Evolutionary conservation across 2,797 vertebrate species (phyloP).

Genomic region (Microcaecilia unicolor): DNA sequence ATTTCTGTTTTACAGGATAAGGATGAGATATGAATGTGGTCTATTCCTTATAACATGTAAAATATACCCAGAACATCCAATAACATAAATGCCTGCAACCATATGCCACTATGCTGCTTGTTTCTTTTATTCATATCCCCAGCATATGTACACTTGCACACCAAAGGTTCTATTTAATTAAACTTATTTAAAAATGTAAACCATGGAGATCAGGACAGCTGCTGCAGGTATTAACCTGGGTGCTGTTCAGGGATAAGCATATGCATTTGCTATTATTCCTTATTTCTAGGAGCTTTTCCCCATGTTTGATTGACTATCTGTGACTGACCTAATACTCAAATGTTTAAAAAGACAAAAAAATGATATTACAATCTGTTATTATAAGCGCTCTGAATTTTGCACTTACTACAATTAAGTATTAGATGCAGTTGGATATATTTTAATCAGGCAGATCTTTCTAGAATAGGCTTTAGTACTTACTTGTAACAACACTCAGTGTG

Average conservation of each 20-base stretch:
- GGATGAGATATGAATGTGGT: too few species aligned
- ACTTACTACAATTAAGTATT: too few species aligned
- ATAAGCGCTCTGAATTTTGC: too few species aligned
- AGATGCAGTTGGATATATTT: too few species aligned
- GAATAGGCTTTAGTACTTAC: too few species aligned
- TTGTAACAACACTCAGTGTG: too few species aligned
- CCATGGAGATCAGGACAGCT: conserved; percentile 42
- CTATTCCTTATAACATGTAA: conserved; percentile 43
- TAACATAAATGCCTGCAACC: conserved; percentile 24
- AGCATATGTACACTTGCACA: conserved; percentile 33
- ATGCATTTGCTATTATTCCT: conserved; percentile 15
- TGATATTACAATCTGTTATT: too few species aligned
- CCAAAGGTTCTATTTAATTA: conserved; percentile 47
- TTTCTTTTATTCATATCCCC: conserved; percentile 48
- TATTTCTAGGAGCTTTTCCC: neutral
- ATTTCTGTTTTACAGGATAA: conserved; percentile 32
- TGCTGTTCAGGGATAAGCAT: conserved; percentile 9
- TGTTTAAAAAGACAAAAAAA: too few species aligned
- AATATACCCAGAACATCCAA: conserved; percentile 31
- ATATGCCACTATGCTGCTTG: conserved; percentile 34
- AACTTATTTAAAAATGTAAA: conserved; percentile 48
- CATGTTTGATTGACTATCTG: neutral
- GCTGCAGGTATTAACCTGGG: conserved; percentile 28
- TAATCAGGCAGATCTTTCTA: too few species aligned
- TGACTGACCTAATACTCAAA: conserved; percentile 6